These are phyloP conservation scores for Turritopsis rubra DNA, from an alignment of 30 jellyfish, hydroid and myxozoan genomes.

Conservation along the genomic window DNA sequence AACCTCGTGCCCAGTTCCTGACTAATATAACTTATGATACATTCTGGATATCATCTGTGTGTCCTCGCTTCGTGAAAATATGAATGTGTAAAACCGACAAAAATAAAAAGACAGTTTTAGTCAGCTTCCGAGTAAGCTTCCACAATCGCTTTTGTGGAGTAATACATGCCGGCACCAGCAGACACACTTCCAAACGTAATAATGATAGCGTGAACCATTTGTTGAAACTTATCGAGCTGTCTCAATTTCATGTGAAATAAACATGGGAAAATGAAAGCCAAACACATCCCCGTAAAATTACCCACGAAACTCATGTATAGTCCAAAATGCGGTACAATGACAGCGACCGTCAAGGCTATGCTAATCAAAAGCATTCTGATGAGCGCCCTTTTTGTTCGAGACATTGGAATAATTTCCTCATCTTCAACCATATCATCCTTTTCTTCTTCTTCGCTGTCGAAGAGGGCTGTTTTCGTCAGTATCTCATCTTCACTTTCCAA, in stretches of 20 bases:
- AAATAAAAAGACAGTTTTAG: no score
- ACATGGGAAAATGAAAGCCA: slow-evolving; percentile 92
- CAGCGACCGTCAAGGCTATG: slow-evolving; percentile 83
- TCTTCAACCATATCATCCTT: neutral
- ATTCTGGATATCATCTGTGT: no score
- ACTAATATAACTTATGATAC: no score
- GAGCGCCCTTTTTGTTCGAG: slow-evolving; percentile 59
- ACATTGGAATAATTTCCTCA: neutral
- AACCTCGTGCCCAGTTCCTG: no score
- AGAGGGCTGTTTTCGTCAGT: slow-evolving; percentile 31
- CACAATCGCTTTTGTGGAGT: slow-evolving; percentile 78
- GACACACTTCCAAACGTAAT: slow-evolving; percentile 82
- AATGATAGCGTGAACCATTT: slow-evolving; percentile 56
- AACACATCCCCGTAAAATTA: slow-evolving; percentile 95
- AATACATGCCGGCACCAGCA: slow-evolving; percentile 97
- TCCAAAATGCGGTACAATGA: slow-evolving; percentile 95
- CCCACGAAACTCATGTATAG: slow-evolving; percentile 96
- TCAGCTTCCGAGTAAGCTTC: slow-evolving; percentile 81
- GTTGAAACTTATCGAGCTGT: slow-evolving; percentile 57
- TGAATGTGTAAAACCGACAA: no score
- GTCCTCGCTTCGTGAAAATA: no score
- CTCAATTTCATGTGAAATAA: slow-evolving; percentile 83
- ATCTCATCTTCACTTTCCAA: slow-evolving; percentile 31
- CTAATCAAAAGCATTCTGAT: slow-evolving; percentile 59
- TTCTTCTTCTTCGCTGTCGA: slow-evolving; percentile 35